Evolutionary conservation across 2,113 vertebrate genomes (phyloP).

Genomic region (Myrmophylax atrothorax): DNA sequence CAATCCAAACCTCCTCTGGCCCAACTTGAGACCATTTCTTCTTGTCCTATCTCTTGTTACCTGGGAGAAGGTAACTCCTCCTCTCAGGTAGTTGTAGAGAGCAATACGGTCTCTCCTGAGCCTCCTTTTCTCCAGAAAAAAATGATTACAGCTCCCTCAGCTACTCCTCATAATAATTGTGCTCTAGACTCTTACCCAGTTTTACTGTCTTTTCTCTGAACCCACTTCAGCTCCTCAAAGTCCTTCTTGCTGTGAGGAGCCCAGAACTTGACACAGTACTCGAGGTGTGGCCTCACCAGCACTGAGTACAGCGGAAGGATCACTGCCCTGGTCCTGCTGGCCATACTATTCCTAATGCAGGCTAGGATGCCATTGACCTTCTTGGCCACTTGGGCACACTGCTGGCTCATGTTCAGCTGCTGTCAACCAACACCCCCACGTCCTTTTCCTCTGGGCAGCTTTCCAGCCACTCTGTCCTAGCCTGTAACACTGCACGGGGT

Average conservation of each 20-base stretch:
- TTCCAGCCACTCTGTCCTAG: not conserved
- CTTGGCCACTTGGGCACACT: not conserved
- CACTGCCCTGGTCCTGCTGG: not conserved
- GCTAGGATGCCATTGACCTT: not conserved
- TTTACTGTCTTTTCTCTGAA: not conserved
- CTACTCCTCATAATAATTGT: not conserved
- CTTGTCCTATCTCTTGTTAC: not conserved
- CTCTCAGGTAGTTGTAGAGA: not conserved
- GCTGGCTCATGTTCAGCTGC: not conserved
- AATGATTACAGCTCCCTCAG: not conserved
- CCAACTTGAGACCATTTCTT: not conserved
- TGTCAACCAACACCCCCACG: not conserved
- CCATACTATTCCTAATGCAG: not conserved
- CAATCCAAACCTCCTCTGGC: not conserved
- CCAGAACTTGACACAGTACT: not conserved
- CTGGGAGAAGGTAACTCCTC: not conserved
- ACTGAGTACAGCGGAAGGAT: no score
- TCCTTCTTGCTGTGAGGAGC: not conserved
- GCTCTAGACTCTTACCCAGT: not conserved
- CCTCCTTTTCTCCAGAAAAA: not conserved
- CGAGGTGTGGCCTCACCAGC: no score
- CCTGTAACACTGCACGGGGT: rapidly evolving
- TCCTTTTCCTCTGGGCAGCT: not conserved
- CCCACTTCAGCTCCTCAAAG: not conserved
- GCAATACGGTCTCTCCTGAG: not conserved